Evolutionary conservation across 23 tunicate genomes (phyloP), one percentile per base, ranked within the genome.

Genomic region (Diplosoma virens): DNA sequence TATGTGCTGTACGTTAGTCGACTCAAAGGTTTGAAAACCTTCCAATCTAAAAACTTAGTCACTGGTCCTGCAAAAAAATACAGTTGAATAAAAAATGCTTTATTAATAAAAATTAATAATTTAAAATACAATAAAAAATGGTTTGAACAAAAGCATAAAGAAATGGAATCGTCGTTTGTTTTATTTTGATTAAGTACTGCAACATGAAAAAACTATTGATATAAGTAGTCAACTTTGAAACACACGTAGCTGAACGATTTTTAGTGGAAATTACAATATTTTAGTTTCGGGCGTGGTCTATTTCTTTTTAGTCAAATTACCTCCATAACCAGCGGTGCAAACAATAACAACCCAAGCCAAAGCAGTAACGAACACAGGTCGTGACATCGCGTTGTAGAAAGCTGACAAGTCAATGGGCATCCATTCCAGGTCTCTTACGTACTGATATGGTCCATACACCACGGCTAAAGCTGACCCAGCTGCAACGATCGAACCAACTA

Each of bases 321-420:
- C 97, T 59, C 97, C 97, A 37, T 92, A 92, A 23, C 97, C 97
- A 31, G 79, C 32, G 29, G 71, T 46, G 47, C 97, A 85, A 36
- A 93, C 97, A 1, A 92, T 32, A 35, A 81, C 77, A 1, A 92
- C 80, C 92, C 92, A 92, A 30, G 86, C 79, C 71, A 92, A 29
- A 31, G 93, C 81, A 2, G 71, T 14, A 21, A 67, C 92, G 84
- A 84, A 92, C 14, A 71, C 77, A 25, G 97, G 92, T 47, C 97
- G 73, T 31, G 73, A 34, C 6, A 77, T 47, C 25, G 92, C 82
- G 30, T 65, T 66, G 77, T 92, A 92, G 41, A 81, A 77, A 0
- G 77, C 74, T 1, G 88, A 79, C 48, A 82, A 23, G 33, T 55
- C 72, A 6, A 76, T 24, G 25, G 74, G 34, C 67, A 83, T 48